Evolutionary conservation across 2,113 vertebrate species (phyloP).

Genomic region (Ailuropoda melanoleuca): DNA sequence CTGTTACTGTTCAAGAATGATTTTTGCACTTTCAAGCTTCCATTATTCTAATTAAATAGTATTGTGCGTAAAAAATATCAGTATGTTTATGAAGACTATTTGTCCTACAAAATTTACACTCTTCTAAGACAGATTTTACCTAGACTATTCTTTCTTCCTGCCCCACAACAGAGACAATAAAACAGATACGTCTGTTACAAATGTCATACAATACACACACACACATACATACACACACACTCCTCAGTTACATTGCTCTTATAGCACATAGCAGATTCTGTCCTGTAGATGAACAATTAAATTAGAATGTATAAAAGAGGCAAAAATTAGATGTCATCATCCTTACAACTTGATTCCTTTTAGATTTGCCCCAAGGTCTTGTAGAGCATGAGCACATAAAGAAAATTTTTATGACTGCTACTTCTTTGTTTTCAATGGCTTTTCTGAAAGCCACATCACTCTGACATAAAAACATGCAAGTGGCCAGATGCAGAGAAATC

Average conservation of each 20-base stretch:
- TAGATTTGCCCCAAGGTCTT: neutral
- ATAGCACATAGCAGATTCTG: neutral
- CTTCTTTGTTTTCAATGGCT: neutral
- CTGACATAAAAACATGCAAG: neutral
- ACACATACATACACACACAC: neutral
- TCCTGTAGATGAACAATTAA: neutral
- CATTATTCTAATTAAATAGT: neutral
- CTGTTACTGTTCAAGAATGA: neutral
- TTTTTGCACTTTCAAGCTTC: slow-evolving; percentile 34
- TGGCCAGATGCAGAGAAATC: neutral
- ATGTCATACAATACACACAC: neutral
- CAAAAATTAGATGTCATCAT: neutral
- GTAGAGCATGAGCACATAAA: neutral
- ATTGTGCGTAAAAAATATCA: neutral
- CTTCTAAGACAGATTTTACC: neutral
- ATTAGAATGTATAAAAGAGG: neutral
- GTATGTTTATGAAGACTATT: neutral
- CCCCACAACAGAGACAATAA: neutral
- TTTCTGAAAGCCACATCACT: neutral
- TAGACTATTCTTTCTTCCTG: neutral
- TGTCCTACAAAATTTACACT: neutral
- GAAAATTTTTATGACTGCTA: neutral
- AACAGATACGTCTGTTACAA: neutral
- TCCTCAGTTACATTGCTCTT: neutral
- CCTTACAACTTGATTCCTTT: neutral